A percentile compares a stretch with the other conserved stretches of the same genome.
These are phyloP conservation scores for Cecropterus lyciades DNA, from an alignment of 1,140 invertebrate species.

Conservation along the genomic window DNA sequence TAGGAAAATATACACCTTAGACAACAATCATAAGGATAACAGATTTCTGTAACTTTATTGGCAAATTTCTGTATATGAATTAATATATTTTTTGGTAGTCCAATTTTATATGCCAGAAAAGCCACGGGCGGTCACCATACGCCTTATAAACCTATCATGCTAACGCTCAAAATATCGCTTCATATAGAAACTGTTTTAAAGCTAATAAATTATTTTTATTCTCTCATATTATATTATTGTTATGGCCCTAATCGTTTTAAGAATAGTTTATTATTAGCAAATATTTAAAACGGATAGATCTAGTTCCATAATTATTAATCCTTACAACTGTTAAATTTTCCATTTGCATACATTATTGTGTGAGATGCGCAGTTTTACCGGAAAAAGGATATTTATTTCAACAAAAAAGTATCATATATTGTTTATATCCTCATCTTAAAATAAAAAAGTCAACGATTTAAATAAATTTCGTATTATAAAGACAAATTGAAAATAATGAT, in stretches of 20 bases:
- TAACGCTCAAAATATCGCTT: conserved; percentile 51
- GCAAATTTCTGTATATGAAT: no score
- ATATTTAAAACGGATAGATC: conserved; percentile 14
- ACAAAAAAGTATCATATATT: conserved; percentile 18
- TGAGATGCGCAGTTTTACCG: not conserved
- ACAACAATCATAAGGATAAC: no score
- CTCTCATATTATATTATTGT: conserved; percentile 30
- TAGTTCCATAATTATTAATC: conserved; percentile 43
- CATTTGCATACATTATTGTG: conserved; percentile 18
- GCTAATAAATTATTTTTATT: conserved; percentile 45
- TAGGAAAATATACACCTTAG: no score
- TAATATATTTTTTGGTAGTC: not conserved
- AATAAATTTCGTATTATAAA: no score
- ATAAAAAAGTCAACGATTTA: no score
- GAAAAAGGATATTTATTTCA: not conserved
- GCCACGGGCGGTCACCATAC: conserved; percentile 26
- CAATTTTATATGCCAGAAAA: not conserved
- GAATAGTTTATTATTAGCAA: conserved; percentile 33
- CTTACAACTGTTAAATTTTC: conserved; percentile 23
- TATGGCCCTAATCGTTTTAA: conserved; percentile 34
- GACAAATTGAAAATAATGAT: conserved; percentile 1
- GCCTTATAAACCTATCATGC: conserved; percentile 64
- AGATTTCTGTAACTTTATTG: no score
- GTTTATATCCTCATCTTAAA: conserved; percentile 41
- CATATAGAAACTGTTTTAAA: conserved; percentile 44